Evolutionary conservation across 2,113 vertebrate genomes (phyloP), one percentile per base, ranked within the genome.

Genomic region (Xiphias gladius): DNA sequence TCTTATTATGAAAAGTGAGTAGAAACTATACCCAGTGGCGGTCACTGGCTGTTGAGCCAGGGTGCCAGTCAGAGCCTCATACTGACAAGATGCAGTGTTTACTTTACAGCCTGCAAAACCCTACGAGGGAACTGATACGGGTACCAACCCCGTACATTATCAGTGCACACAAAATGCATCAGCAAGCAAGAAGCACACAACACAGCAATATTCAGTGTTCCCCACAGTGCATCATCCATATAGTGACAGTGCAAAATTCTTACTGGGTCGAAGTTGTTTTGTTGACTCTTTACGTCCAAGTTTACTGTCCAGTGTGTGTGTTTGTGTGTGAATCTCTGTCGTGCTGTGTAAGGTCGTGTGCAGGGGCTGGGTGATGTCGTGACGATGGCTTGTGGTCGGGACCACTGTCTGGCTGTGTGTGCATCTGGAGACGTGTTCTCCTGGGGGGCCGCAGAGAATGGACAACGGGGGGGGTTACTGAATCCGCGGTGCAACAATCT

Each of bases 351-450:
- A 94, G 89, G 72, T 41, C 84, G 35, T 26, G 84, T 95, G 74
- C 85, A 91, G 30, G 79, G 85, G 1, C 64, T 94, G 20, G 66
- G 55, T 0, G 9, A 48, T 9, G 90, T 93, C 30, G 96, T 97
- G 89, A 91, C 94, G n/a, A 91, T 98, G 78, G 97, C 97, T 17
- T 98, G 97, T 89, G 98, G 98, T 91, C 96, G 96, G 94, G 95
- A 97, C 75, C 97, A 99, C 90, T 96, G 95, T n/a, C 93, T 99
- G 92, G 97, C 96, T 39, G 83, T 98, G 88, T 96, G 96, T 93
- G 94, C 95, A 77, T 96, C 96, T 32, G 98, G 98, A 89, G 90
- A 96, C 28, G 94, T 99, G n/a, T 98, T 96, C 92, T 96, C 97
- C 62, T 99, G 98, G 98, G 98, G 97, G 76, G 93, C 96, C 48